Conservation (phyloP, 23 tunicate species). For the Diplosoma virens region DNA sequence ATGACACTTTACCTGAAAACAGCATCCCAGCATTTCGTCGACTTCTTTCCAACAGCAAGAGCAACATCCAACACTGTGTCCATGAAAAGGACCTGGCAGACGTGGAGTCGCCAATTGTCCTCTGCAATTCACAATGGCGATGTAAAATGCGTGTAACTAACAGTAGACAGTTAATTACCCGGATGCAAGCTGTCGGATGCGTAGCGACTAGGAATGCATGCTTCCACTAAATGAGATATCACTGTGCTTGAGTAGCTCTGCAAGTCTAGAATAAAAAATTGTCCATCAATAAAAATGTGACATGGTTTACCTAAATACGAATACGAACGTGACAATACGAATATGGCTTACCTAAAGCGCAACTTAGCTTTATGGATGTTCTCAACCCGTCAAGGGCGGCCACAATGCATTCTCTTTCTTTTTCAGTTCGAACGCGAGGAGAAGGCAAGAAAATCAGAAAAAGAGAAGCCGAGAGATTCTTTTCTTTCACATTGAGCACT, state of each 20-base stretch:
- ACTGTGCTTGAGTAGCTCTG: slow-evolving; percentile 21
- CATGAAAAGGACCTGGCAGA: slow-evolving; percentile 46
- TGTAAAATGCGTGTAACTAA: too few relatives aligned
- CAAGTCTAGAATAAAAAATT: slow-evolving; percentile 21
- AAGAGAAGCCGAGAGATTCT: slow-evolving; percentile 13
- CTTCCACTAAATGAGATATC: slow-evolving; percentile 37
- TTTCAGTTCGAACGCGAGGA: slow-evolving; percentile 3
- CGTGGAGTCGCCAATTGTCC: slow-evolving; percentile 28
- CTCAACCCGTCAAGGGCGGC: slow-evolving; percentile 30
- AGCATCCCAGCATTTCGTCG: slow-evolving; percentile 43
- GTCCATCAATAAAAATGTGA: too few relatives aligned
- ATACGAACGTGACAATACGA: too few relatives aligned
- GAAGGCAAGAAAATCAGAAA: slow-evolving; percentile 31
- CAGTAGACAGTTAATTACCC: too few relatives aligned
- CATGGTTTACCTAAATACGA: too few relatives aligned
- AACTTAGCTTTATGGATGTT: slow-evolving; percentile 21
- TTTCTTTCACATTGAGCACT: neutral
- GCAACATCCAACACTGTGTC: slow-evolving; percentile 46
- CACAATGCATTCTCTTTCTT: slow-evolving; percentile 35
- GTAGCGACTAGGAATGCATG: slow-evolving; percentile 35
- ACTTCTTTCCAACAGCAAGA: slow-evolving; percentile 9
- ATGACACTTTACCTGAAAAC: slow-evolving; percentile 46
- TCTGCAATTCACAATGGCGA: too few relatives aligned
- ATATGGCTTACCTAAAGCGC: slow-evolving; percentile 14
- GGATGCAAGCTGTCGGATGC: too few relatives aligned